Evolutionary conservation across 2,113 vertebrate genomes (phyloP).

Genomic region (Cariama cristata): DNA sequence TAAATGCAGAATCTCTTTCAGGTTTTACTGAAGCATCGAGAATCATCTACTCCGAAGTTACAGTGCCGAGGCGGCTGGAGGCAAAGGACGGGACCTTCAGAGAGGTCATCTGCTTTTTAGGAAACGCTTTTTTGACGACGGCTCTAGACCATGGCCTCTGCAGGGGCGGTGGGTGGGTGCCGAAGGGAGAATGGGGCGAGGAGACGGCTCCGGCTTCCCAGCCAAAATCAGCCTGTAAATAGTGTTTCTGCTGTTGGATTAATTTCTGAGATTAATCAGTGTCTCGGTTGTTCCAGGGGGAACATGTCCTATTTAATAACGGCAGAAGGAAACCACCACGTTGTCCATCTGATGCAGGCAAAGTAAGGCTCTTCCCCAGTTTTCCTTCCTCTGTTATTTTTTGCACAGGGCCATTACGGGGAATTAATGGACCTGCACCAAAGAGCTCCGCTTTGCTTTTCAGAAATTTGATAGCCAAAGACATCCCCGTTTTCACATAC

Average conservation of each 20-base stretch:
- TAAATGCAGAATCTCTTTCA: neutral
- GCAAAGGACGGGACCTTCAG: neutral
- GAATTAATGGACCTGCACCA: neutral
- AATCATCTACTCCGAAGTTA: neutral
- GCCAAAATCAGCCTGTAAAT: neutral
- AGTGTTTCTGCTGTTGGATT: neutral
- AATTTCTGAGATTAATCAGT: neutral
- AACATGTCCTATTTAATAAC: neutral
- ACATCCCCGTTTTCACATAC: conserved; percentile 50
- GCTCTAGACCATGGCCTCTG: neutral
- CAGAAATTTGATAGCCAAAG: conserved; percentile 1
- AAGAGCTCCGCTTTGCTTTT: neutral
- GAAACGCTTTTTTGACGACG: fast-evolving
- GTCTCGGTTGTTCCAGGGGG: neutral
- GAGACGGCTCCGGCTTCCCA: neutral
- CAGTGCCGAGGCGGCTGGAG: neutral
- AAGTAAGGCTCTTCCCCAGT: neutral
- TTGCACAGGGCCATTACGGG: fast-evolving
- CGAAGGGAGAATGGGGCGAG: fast-evolving
- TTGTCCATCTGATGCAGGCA: neutral
- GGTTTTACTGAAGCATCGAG: neutral
- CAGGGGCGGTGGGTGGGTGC: neutral
- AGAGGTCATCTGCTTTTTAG: neutral
- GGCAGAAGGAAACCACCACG: conserved; percentile 23
- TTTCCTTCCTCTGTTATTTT: neutral